Conservation (phyloP, 2,113 vertebrate species). For the Patagioenas fasciata region DNA sequence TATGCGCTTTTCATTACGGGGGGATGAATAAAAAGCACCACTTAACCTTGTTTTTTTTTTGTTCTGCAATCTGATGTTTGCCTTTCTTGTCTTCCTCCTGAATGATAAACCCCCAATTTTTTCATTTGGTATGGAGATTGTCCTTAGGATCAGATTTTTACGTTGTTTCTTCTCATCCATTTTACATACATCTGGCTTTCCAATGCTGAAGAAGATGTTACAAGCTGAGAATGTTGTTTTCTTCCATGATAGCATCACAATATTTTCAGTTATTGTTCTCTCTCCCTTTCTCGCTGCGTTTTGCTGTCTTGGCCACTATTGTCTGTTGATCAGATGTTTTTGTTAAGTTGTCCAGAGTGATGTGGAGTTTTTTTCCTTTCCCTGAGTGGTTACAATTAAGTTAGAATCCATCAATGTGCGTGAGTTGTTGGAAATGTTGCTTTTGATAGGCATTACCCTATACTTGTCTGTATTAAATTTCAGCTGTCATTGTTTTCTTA, state of each 20-base stretch:
- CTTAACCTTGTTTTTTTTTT: background rate
- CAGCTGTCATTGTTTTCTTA: slow-evolving; percentile 75
- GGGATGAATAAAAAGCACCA: background rate
- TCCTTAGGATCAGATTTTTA: background rate
- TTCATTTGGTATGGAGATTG: background rate
- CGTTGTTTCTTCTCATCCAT: background rate
- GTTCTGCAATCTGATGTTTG: background rate
- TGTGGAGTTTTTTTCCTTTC: slow-evolving; percentile 18
- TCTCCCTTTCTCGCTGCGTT: background rate
- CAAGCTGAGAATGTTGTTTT: background rate
- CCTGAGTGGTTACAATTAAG: slow-evolving; percentile 59
- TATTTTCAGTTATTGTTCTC: slow-evolving; percentile 10
- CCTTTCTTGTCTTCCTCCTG: background rate
- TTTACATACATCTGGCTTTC: background rate
- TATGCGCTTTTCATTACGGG: background rate
- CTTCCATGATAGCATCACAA: background rate
- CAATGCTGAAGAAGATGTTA: background rate
- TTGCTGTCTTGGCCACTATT: slow-evolving; percentile 14
- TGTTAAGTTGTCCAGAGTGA: slow-evolving; percentile 59
- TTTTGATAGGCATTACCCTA: slow-evolving; percentile 67
- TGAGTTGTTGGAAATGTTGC: slow-evolving; percentile 64
- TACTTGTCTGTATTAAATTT: slow-evolving; percentile 71
- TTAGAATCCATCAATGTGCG: slow-evolving; percentile 59
- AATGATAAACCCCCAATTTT: background rate
- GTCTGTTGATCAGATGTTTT: slow-evolving; percentile 43